phyloP scores from a whole-genome alignment of 2,113 vertebrate genomes.

The Tiliqua scincoides region DNA sequence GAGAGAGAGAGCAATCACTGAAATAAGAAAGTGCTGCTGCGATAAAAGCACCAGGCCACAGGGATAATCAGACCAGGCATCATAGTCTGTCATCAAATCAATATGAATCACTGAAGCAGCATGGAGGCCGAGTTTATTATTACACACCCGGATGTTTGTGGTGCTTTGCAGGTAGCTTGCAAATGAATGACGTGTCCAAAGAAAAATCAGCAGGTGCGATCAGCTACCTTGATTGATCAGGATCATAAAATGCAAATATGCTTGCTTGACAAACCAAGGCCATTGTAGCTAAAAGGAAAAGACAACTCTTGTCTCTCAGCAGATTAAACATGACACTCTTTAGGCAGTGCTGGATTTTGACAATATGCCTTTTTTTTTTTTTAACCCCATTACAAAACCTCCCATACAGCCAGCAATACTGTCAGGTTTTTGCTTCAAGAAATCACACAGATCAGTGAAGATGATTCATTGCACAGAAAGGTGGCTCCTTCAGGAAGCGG shows the following conservation, averaged over 20 bases:
- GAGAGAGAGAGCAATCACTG: background rate
- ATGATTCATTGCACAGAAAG: background rate
- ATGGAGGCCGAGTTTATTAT: background rate
- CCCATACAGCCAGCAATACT: background rate
- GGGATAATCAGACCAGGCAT: conserved; percentile 16
- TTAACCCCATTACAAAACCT: background rate
- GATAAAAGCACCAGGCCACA: background rate
- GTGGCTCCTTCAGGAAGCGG: background rate
- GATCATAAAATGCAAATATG: background rate
- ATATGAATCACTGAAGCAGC: conserved; percentile 10
- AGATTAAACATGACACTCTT: background rate
- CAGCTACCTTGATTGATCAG: fast-evolving
- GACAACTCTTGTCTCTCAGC: background rate
- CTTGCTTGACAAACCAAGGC: background rate
- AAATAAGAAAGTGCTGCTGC: conserved; percentile 30
- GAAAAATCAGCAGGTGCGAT: background rate
- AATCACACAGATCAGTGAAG: background rate
- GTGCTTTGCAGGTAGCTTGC: background rate
- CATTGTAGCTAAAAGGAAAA: background rate
- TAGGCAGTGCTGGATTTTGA: background rate
- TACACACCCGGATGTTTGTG: background rate
- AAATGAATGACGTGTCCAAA: conserved; percentile 6
- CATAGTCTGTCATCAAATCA: conserved; percentile 5
- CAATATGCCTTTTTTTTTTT: background rate
- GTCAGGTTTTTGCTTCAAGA: conserved; percentile 4